phyloP scores from a whole-genome alignment of 2,113 vertebrate species.

The Bubo bubo region DNA sequence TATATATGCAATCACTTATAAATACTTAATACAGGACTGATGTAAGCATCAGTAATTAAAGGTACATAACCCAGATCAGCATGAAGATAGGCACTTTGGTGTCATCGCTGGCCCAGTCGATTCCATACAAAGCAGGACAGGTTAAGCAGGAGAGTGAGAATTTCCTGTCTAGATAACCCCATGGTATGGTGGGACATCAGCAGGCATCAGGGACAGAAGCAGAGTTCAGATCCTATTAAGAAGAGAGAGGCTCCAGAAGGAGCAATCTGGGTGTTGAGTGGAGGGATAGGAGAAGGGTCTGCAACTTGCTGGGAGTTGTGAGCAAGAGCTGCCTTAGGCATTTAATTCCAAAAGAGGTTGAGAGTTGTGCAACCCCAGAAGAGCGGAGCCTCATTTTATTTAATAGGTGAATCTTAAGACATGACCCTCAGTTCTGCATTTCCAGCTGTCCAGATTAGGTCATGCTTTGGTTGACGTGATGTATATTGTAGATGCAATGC shows the following conservation, averaged over 20 bases:
- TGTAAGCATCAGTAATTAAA: not conserved
- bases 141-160: not conserved
- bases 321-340: not conserved
- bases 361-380: not conserved
- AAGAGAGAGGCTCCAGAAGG: not conserved
- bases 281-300: not conserved
- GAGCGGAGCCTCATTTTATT: not conserved
- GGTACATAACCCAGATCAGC: not conserved
- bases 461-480: not conserved
- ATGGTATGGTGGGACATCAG: not conserved
- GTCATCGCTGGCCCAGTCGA: accelerated
- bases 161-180: not conserved
- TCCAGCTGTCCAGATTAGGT: not conserved
- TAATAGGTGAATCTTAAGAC: not conserved
- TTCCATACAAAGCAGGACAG: not conserved
- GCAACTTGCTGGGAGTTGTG: accelerated
- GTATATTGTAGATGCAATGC: not conserved
- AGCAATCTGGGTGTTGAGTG: accelerated
- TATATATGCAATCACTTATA: not conserved
- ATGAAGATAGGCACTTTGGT: not conserved
- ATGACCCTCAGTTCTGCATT: not conserved
- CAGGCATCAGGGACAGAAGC: not conserved
- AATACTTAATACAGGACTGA: not conserved
- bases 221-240: not conserved
- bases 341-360: not conserved